Percentiles rank a stretch among this genome's conserved stretches.
Evolutionary conservation across 2,113 vertebrate species (phyloP).

Genomic region (Chloropsis cyanopogon): DNA sequence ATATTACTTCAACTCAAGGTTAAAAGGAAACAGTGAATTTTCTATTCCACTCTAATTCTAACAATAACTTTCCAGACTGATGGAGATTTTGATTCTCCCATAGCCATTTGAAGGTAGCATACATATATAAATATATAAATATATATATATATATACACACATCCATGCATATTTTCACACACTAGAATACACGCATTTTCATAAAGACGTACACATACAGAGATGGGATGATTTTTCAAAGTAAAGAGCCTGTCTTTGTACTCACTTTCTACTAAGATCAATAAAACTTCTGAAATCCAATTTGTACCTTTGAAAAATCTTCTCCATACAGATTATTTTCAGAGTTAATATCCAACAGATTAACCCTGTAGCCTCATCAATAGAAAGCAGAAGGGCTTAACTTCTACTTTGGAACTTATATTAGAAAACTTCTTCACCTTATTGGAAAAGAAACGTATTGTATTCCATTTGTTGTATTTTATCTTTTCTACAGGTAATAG

Average conservation of each 20-base stretch:
- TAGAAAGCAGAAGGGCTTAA: not conserved
- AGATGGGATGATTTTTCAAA: not conserved
- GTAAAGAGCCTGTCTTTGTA: not conserved
- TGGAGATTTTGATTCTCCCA: not conserved
- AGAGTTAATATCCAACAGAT: not conserved
- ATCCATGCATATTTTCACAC: not conserved
- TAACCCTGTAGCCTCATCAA: not conserved
- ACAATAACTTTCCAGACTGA: slow-evolving; percentile 19
- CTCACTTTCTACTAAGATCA: not conserved
- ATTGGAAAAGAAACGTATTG: not conserved
- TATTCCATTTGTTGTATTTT: not conserved
- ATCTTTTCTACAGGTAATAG: not conserved
- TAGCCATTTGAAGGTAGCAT: not conserved
- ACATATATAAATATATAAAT: not conserved
- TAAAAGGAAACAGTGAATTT: slow-evolving; percentile 25
- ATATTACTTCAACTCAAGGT: not conserved
- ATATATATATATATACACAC: too few species aligned
- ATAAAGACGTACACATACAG: not conserved
- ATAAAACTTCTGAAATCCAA: not conserved
- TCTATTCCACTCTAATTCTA: not conserved
- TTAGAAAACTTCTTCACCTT: not conserved
- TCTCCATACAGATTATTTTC: not conserved
- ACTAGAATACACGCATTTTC: not conserved
- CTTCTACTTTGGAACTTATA: not conserved
- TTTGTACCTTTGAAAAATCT: not conserved